Evolutionary conservation across 2,888 invertebrate species (phyloP).

Genomic region (Leptinotarsa peninsularis): DNA sequence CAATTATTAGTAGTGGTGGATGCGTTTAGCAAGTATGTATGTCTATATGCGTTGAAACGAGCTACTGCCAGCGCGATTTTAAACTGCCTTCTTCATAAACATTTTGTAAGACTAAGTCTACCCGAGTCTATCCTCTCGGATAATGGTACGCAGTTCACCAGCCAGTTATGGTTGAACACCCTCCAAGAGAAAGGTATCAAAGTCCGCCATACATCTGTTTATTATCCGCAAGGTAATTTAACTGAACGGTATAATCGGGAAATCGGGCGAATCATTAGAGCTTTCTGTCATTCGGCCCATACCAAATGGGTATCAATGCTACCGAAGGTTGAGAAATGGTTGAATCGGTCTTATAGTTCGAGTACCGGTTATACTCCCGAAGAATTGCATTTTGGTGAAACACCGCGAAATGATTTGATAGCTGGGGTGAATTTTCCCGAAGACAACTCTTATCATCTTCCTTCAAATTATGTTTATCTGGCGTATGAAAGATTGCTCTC

Average conservation of each 20-base stretch:
- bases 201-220: slow-evolving; percentile 26
- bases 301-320: slow-evolving; percentile 16
- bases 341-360: slow-evolving; percentile 20
- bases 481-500: slow-evolving; percentile 13
- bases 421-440: not conserved
- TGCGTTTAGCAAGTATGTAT: too few relatives aligned
- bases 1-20: slow-evolving; percentile 6
- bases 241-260: slow-evolving; percentile 30
- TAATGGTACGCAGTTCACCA: slow-evolving; percentile 24
- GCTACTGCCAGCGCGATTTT: slow-evolving; percentile 20
- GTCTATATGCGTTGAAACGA: too few relatives aligned
- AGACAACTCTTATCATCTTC: not conserved
- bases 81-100: slow-evolving; percentile 17
- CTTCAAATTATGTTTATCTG: not conserved
- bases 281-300: slow-evolving; percentile 26
- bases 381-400: slow-evolving; percentile 25
- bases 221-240: slow-evolving; percentile 33
- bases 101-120: slow-evolving; percentile 3
- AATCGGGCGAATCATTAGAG: slow-evolving; percentile 22
- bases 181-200: not conserved
- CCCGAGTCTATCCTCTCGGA: slow-evolving; percentile 9
- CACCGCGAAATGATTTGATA: slow-evolving; percentile 8
- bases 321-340: not conserved
- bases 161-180: not conserved
- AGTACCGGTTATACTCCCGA: slow-evolving; percentile 18